Evolutionary conservation across 37 sponge, comb jelly and placozoan genomes (phyloP).

Genomic region (Halichondria panicea): DNA sequence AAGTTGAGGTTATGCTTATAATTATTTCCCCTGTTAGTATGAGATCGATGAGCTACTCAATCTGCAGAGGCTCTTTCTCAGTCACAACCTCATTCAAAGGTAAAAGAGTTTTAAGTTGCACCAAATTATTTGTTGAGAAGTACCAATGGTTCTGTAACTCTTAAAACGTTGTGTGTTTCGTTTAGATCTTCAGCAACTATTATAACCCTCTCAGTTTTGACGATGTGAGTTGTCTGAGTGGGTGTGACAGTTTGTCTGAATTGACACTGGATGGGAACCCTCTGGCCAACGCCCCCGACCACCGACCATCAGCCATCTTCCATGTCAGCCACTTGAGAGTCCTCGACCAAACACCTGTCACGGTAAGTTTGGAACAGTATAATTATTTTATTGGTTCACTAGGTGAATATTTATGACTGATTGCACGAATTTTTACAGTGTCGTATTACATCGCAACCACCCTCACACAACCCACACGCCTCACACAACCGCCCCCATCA

Average conservation of each 20-base stretch:
- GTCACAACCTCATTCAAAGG: conserved; percentile 85
- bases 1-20: no score
- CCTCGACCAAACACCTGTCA: conserved; percentile 50
- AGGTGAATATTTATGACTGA: no score
- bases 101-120: not conserved
- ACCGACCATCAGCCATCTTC: conserved; percentile 35
- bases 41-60: conserved; percentile 82
- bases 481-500: no score
- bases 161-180: not conserved
- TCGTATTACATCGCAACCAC: no score
- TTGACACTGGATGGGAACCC: conserved; percentile 77
- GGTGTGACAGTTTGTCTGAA: conserved; percentile 41
- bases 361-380: conserved; percentile 46
- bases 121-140: not conserved
- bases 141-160: not conserved
- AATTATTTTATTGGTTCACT: no score
- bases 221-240: conserved; percentile 46
- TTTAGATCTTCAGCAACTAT: not conserved
- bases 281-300: conserved; percentile 49
- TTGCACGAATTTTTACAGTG: no score
- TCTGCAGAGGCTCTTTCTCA: conserved; percentile 88
- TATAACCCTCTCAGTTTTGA: conserved; percentile 33
- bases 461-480: no score
- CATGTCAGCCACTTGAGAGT: conserved; percentile 29
- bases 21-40: conserved; percentile 47